Evolutionary conservation across 1,140 invertebrate genomes (phyloP).

Genomic region (Metopolophium dirhodum): DNA sequence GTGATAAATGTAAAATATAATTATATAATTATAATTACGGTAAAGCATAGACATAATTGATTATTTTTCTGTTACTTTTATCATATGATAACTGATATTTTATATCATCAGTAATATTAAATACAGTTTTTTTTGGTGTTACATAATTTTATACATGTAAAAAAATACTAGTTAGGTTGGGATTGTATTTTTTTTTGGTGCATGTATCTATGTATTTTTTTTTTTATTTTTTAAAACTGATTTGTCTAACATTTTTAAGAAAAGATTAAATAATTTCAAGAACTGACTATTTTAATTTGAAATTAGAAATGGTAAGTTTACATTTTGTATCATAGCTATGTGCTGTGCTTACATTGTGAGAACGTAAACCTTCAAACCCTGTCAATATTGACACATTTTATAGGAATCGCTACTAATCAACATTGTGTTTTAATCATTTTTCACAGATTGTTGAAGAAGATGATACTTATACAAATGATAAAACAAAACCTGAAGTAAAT

Average conservation of each 20-base stretch:
- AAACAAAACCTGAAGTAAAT: constrained; percentile 1
- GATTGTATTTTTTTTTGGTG: not conserved
- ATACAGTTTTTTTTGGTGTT: not conserved
- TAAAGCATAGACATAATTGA: not conserved
- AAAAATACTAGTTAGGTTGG: not conserved
- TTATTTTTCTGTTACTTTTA: not conserved
- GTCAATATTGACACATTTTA: not conserved
- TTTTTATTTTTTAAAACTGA: not conserved
- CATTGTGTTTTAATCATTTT: not conserved
- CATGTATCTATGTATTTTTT: not conserved
- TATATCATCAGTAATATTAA: not conserved
- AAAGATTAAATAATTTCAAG: not conserved
- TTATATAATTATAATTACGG: not conserved
- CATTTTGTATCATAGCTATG: not conserved
- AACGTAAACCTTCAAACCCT: not conserved
- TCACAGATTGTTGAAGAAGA: constrained; percentile 25
- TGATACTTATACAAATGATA: constrained; percentile 32
- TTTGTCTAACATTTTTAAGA: not conserved
- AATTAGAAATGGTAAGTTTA: constrained; percentile 1
- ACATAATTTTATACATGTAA: not conserved
- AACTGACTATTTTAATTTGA: not conserved
- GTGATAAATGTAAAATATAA: not conserved
- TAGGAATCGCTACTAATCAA: not conserved
- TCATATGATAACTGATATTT: not conserved
- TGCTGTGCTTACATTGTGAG: not conserved